Evolutionary conservation across 2,113 vertebrate genomes (phyloP), one percentile per base, ranked within the genome.

Genomic region (Carettochelys insculpta): DNA sequence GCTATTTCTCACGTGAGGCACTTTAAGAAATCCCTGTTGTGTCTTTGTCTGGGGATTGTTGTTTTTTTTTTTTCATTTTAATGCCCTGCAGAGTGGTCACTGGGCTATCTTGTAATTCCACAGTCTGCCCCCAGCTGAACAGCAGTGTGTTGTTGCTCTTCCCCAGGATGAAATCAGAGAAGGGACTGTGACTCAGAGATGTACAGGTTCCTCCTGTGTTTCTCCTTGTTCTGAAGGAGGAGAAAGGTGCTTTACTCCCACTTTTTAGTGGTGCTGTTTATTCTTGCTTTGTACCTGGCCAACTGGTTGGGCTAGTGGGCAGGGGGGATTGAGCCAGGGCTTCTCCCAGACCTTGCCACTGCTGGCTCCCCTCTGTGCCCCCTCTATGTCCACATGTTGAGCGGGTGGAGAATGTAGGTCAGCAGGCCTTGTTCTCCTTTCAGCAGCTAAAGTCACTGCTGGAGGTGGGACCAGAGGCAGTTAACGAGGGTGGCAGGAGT

Each of bases 1-100:
- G 41, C 45, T 1, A 52, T 92, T 91, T 93, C 54, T 78, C 95
- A 88, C 85, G 82, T 94, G 90, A 88, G 96, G 94, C 68, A 76
- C 76, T 95, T 83, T 73, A 85, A 91, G 86, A 90, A 95, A 81
- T 78, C 87, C 38, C 95, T 84, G 53, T 84, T 71, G 80, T 90
- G 82, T 80, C 41, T 73, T 68, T 89, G 58, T 92, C 94, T 82
- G 50, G 61, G 34, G 61, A 16, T 61, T 85, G 76, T n/a, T 87
- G 12, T 89, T 54, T 89, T 54, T n/a, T 48, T 48, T 48, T 48
- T 80, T 94, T 71, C 78, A 38, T 61, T 95, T 85, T 4, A 5
- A 27, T 85, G 61, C 82, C 77, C n/a, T 1, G 48, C 41, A 75
- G 24, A 27, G 25, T 43, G 45, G 24, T 43, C 25, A 11, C 25